phyloP scores from a whole-genome alignment of 2,113 vertebrate species.

The Chaenogobius annularis region DNA sequence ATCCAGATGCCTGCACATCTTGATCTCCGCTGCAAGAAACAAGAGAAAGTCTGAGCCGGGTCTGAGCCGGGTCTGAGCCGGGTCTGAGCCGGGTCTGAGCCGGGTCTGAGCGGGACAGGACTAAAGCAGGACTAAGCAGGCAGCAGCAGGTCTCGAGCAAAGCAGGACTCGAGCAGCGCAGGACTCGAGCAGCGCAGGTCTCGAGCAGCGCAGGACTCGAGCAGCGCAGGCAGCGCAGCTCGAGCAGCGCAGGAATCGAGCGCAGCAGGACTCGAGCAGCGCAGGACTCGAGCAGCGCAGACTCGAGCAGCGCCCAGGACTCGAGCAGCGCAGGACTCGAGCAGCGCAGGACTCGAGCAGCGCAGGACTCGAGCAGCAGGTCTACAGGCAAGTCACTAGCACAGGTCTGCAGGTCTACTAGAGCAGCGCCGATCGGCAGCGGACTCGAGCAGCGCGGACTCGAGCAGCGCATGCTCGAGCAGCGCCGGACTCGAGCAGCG shows the following conservation, averaged over 20 bases:
- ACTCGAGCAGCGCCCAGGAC: too few relatives aligned
- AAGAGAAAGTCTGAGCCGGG: background rate
- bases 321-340: too few relatives aligned
- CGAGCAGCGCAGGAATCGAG: background rate
- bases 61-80: background rate
- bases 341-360: too few relatives aligned
- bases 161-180: background rate
- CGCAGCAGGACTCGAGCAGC: background rate
- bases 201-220: background rate
- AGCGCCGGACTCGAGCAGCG: background rate
- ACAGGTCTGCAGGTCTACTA: background rate
- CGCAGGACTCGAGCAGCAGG: too few relatives aligned
- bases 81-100: background rate
- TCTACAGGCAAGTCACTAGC: too few relatives aligned
- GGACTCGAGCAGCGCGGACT: too few relatives aligned
- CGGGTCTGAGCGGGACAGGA: background rate
- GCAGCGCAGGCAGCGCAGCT: background rate
- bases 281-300: too few relatives aligned
- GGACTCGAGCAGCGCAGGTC: background rate
- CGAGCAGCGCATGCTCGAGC: background rate
- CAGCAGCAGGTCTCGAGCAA: background rate
- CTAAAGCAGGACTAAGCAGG: too few relatives aligned
- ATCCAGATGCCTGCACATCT: slow-evolving; percentile 80
- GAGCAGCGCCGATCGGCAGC: background rate
- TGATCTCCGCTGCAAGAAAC: slow-evolving; percentile 41